Evolutionary conservation across 2,888 invertebrate species (phyloP), one percentile per base, ranked within the genome.

Genomic region (Amiota mariae): DNA sequence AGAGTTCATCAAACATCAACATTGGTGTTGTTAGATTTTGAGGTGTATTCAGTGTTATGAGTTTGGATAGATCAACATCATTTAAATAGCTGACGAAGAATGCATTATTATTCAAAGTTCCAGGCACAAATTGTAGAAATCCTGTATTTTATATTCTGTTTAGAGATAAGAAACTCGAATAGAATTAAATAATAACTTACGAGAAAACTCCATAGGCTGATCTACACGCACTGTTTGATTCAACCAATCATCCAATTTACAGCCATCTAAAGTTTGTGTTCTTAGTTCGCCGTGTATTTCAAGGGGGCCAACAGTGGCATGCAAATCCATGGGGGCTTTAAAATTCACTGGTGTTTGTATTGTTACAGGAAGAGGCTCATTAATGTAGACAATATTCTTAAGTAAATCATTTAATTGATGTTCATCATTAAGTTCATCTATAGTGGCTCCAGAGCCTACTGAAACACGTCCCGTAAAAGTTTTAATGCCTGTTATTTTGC

Each of bases 11-110:
- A 67, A 91, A 88, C 1, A 80, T 72, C 1, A 92, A 75, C 11
- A 11, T 9, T 18, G 81, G 77, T 10, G 85, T 79, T 0, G 84
- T 82, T 18, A 93, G 88, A 49, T 84, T 84, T 84, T 93, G 91
- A 11, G 90, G 81, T 0, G 89, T 90, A 72, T 90, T 83, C 36
- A 92, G 79, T 0, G 91, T 91, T 49, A 93, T 87, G 6, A 92
- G 72, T 9, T 84, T 80, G 0, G 88, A 86, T 77, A 91, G 87
- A 76, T 91, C 82, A 13, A 91, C 77, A 15, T 89, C 87, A 78
- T 93, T 93, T 4, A 93, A 74, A 59, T 81, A 89, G 11, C 88
- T 78, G 0, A 90, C 88, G 10, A 77, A 79, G 10, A 93, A 75
- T n/a, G 88, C 84, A 20, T 87, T 87, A 2, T 89, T 88, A 46